Conservation (phyloP, 1,140 invertebrate genomes). For the Aphidius gifuensis region DNA sequence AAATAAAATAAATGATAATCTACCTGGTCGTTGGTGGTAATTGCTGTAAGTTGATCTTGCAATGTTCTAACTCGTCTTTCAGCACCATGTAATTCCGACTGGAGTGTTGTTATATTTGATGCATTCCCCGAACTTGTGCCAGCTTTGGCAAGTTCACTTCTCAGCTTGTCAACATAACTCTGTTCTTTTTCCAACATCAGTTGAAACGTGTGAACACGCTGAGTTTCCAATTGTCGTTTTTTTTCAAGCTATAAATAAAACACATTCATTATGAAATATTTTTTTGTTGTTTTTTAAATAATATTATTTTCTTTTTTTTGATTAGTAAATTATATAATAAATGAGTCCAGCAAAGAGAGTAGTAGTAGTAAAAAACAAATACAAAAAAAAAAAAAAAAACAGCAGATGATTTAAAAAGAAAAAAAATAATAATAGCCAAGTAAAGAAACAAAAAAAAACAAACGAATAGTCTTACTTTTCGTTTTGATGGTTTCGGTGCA, state of each 20-base stretch:
- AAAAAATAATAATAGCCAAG: neutral
- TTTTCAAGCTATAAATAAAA: conserved; percentile 66
- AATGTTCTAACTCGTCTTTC: conserved; percentile 63
- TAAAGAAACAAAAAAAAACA: conserved; percentile 5
- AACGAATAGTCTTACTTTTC: conserved; percentile 11
- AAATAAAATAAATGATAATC: too few species aligned
- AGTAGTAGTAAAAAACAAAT: too few species aligned
- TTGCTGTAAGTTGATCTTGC: conserved; percentile 59
- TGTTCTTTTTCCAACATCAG: conserved; percentile 80
- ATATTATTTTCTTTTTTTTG: neutral
- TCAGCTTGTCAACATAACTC: conserved; percentile 69
- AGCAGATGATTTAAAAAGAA: neutral
- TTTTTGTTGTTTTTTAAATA: neutral
- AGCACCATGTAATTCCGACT: conserved; percentile 59
- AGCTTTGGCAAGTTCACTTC: conserved; percentile 59
- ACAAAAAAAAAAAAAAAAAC: neutral
- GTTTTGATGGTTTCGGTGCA: conserved; percentile 2
- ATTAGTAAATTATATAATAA: neutral
- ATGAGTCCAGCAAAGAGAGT: neutral
- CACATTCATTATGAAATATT: neutral
- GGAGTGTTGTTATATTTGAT: conserved; percentile 48
- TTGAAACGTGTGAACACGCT: conserved; percentile 72
- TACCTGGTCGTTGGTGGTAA: conserved; percentile 49
- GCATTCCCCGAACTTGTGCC: conserved; percentile 49
- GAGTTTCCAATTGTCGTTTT: conserved; percentile 70